phyloP scores from a whole-genome alignment of 2,797 vertebrate species.

The Poeciliopsis gracilis region DNA sequence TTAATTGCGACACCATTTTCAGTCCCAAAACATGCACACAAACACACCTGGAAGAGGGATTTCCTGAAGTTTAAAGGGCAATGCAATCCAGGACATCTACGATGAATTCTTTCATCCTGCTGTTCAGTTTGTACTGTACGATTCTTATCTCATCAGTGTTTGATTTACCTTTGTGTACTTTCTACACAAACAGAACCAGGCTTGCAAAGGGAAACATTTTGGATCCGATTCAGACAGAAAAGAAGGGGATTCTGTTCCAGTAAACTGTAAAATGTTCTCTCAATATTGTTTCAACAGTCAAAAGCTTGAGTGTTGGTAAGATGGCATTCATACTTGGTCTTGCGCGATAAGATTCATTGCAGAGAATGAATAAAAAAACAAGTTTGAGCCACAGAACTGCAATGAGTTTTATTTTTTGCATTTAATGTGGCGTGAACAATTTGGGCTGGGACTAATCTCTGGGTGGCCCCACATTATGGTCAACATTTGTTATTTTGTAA shows the following conservation, averaged over 20 bases:
- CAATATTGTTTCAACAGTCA: conserved; percentile 10
- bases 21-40: conserved; percentile 7
- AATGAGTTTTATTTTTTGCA: not conserved
- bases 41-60: conserved; percentile 63
- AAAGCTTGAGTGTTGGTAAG: conserved; percentile 11
- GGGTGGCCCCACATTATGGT: not conserved
- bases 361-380: conserved; percentile 19
- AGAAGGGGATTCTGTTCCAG: conserved; percentile 1
- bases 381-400: conserved; percentile 13
- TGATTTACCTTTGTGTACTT: conserved; percentile 5
- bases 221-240: conserved; percentile 6
- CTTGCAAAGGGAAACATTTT: not conserved
- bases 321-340: conserved; percentile 9
- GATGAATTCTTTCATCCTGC: conserved; percentile 17
- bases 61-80: conserved; percentile 45
- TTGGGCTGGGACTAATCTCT: not conserved
- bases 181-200: conserved; percentile 10
- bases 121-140: conserved; percentile 27
- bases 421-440: not conserved
- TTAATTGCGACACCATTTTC: conserved; percentile 66
- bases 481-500: not conserved
- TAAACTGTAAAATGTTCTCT: not conserved
- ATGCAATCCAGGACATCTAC: conserved; percentile 15
- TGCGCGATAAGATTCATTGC: not conserved
- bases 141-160: conserved; percentile 17